Percentiles rank a stretch among this genome's conserved stretches.
Conservation (phyloP, 1,140 invertebrate genomes). For the Gryllus bimaculatus region DNA sequence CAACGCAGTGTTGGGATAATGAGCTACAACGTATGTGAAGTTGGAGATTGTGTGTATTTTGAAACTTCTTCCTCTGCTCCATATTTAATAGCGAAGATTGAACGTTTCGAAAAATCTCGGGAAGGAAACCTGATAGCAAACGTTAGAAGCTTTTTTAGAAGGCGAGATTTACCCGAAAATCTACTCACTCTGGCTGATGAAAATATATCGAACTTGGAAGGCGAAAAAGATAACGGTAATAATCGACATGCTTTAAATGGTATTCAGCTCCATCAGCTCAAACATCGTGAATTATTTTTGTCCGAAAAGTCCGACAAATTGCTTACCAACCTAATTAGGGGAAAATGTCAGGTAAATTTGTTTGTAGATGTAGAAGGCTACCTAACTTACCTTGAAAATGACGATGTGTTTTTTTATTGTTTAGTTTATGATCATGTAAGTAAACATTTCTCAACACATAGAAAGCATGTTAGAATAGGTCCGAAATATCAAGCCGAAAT, state of each 20-base stretch:
- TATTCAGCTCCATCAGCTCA: not conserved
- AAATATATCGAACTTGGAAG: not conserved
- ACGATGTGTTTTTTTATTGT: not conserved
- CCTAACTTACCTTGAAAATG: not conserved
- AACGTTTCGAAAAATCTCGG: not conserved
- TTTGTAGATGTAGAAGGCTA: not conserved
- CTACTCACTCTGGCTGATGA: not conserved
- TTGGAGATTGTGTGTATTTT: not conserved
- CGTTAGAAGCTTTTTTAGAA: not conserved
- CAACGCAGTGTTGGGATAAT: not conserved
- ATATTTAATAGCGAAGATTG: not conserved
- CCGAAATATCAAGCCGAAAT: not conserved
- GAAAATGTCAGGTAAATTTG: not conserved
- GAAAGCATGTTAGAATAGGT: not conserved
- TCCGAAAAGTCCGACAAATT: not conserved
- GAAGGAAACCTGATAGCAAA: not conserved
- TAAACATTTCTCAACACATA: not conserved
- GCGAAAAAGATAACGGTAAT: not conserved
- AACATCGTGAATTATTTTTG: not conserved
- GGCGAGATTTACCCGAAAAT: not conserved
- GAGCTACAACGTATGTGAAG: not conserved
- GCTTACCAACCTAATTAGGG: not conserved
- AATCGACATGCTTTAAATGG: not conserved
- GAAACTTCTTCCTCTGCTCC: not conserved
- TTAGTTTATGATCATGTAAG: not conserved